Evolutionary conservation across 92 coral and sea anemone species (phyloP).

Genomic region (Isaurus tuberculatus): DNA sequence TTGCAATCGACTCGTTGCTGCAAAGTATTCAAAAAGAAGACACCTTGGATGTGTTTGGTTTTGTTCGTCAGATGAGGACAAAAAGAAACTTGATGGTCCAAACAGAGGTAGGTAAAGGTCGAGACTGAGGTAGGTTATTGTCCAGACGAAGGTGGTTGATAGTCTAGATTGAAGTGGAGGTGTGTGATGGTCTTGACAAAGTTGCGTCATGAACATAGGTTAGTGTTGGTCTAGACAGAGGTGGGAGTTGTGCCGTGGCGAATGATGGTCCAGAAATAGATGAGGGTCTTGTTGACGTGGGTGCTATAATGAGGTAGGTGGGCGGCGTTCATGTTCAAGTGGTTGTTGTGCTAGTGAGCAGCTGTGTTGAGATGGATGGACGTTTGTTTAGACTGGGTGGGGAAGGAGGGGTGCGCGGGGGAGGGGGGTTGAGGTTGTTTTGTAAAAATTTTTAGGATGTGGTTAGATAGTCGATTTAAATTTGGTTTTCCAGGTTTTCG

Average conservation of each 20-base stretch:
- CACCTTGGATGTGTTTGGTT: slow-evolving; percentile 83
- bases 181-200: neutral
- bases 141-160: slow-evolving; percentile 10
- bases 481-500: too few species aligned
- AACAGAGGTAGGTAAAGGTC: slow-evolving; percentile 90
- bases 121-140: neutral
- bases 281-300: neutral
- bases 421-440: too few species aligned
- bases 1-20: slow-evolving; percentile 89
- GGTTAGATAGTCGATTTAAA: too few species aligned
- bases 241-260: neutral
- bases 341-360: neutral
- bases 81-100: slow-evolving; percentile 96
- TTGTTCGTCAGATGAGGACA: slow-evolving; percentile 92
- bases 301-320: neutral
- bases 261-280: neutral
- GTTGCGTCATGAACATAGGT: neutral
- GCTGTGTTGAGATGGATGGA: neutral
- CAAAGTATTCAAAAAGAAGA: slow-evolving; percentile 86
- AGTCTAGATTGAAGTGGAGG: slow-evolving; percentile 66
- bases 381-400: too few species aligned
- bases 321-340: too few species aligned
- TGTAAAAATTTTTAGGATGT: too few species aligned
- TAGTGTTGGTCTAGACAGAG: neutral
- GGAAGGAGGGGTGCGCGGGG: too few species aligned